A percentile compares a stretch with the other conserved stretches of the same genome.
Conservation (phyloP, 2,113 vertebrate genomes). For the Platichthys flesus region DNA sequence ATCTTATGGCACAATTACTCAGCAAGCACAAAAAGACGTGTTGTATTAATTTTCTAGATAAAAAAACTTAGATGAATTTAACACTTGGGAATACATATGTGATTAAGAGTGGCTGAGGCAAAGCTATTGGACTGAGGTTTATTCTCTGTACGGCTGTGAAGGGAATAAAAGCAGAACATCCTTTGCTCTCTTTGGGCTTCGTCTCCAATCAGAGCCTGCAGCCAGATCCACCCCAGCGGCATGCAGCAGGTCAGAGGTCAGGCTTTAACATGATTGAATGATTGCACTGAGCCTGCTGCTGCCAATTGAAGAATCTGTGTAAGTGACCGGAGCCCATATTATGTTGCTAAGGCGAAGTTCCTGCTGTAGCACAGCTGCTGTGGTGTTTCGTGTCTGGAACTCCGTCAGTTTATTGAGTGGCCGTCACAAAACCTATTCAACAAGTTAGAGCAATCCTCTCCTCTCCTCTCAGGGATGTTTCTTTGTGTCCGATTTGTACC, state of each 20-base stretch:
- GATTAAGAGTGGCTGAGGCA: background rate
- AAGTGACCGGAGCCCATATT: slow-evolving; percentile 32
- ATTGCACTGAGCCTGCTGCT: slow-evolving; percentile 38
- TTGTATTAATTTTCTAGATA: background rate
- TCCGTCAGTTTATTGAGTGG: slow-evolving; percentile 16
- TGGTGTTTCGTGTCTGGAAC: slow-evolving; percentile 31
- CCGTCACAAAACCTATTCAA: slow-evolving; percentile 30
- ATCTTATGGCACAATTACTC: background rate
- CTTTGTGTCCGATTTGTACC: slow-evolving; percentile 18
- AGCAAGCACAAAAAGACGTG: background rate
- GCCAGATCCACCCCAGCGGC: background rate
- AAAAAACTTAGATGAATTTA: background rate
- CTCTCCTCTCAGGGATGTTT: too few relatives aligned
- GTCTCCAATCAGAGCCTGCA: background rate
- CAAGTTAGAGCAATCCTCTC: slow-evolving; percentile 15
- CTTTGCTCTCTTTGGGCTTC: background rate
- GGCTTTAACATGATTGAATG: slow-evolving; percentile 47
- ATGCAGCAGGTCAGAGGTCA: slow-evolving; percentile 35
- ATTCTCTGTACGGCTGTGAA: background rate
- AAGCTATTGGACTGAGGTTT: too few relatives aligned
- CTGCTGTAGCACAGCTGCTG: slow-evolving; percentile 32
- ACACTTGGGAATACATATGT: slow-evolving; percentile 5
- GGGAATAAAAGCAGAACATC: background rate
- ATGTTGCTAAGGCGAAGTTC: slow-evolving; percentile 32
- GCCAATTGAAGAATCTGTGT: slow-evolving; percentile 39